Evolutionary conservation across 2,888 invertebrate species (phyloP).

Genomic region (Noctua comes): DNA sequence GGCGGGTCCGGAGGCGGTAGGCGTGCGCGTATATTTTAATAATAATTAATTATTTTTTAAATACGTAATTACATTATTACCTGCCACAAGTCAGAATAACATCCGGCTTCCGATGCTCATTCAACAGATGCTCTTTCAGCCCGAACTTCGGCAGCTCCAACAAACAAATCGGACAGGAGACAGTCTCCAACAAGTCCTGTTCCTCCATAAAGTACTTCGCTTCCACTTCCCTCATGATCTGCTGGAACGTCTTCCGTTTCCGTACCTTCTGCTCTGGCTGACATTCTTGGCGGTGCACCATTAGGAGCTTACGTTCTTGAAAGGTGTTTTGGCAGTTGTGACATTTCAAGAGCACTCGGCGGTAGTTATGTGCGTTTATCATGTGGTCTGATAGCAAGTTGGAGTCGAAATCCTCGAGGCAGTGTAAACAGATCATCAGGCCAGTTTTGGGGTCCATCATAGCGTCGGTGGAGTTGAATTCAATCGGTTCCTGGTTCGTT

Average conservation of each 20-base stretch:
- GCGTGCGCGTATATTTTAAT: too few species aligned
- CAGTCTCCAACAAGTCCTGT: conserved; percentile 49
- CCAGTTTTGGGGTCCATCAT: conserved; percentile 70
- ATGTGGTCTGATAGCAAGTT: conserved; percentile 70
- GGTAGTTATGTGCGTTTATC: conserved; percentile 70
- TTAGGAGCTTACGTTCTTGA: conserved; percentile 60
- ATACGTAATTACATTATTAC: background rate
- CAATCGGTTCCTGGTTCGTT: conserved; percentile 69
- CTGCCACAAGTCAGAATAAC: conserved; percentile 63
- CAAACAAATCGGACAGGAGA: conserved; percentile 69
- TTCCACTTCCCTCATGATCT: conserved; percentile 66
- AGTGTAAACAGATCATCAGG: conserved; percentile 71
- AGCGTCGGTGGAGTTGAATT: conserved; percentile 70
- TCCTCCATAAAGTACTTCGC: conserved; percentile 57
- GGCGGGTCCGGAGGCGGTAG: too few species aligned
- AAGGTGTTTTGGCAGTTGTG: conserved; percentile 67
- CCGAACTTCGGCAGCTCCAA: conserved; percentile 67
- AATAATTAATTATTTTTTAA: too few species aligned
- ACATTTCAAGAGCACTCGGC: conserved; percentile 70
- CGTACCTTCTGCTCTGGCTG: conserved; percentile 62
- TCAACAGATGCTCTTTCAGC: conserved; percentile 69
- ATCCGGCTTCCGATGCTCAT: conserved; percentile 68
- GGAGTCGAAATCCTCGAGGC: conserved; percentile 68
- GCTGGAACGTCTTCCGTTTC: conserved; percentile 68
- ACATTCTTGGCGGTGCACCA: conserved; percentile 66